Conservation (phyloP, 2,113 vertebrate genomes). For the Lichenostomus cassidix region DNA sequence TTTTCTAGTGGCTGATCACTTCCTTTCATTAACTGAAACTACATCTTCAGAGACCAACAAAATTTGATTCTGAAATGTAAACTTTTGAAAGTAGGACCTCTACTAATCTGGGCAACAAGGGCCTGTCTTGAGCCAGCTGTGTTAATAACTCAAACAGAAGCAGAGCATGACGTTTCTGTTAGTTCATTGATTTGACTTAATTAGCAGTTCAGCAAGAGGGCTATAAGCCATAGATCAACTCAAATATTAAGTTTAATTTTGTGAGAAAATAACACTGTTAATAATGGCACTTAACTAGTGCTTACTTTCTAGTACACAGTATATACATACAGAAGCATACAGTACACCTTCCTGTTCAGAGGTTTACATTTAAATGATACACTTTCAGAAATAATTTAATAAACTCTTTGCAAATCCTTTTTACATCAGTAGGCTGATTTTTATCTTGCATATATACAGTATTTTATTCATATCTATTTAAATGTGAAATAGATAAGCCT, state of each 20-base stretch:
- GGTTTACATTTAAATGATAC: conserved; percentile 66
- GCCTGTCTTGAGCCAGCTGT: not conserved
- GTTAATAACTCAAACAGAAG: not conserved
- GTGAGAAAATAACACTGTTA: conserved; percentile 75
- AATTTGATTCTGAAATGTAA: not conserved
- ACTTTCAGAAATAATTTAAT: conserved; percentile 73
- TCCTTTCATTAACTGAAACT: not conserved
- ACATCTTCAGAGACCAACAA: not conserved
- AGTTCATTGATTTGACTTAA: conserved; percentile 76
- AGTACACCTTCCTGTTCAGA: conserved; percentile 61
- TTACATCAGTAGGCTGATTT: conserved; percentile 66
- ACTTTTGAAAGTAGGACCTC: not conserved
- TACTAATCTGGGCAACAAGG: not conserved
- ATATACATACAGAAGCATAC: conserved; percentile 72
- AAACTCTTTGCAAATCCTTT: conserved; percentile 59
- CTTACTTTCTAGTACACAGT: conserved; percentile 68
- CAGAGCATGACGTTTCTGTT: conserved; percentile 16
- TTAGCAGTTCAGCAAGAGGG: conserved; percentile 35
- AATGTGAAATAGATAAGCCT: conserved; percentile 4
- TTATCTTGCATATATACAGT: conserved; percentile 46
- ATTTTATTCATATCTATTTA: conserved; percentile 10
- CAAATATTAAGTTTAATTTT: conserved; percentile 72
- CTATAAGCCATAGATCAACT: conserved; percentile 64
- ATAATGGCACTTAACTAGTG: conserved; percentile 62
- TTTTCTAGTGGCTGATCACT: not conserved